Conservation (phyloP, 2,888 invertebrate species). For the Cerceris ruficornis region DNA sequence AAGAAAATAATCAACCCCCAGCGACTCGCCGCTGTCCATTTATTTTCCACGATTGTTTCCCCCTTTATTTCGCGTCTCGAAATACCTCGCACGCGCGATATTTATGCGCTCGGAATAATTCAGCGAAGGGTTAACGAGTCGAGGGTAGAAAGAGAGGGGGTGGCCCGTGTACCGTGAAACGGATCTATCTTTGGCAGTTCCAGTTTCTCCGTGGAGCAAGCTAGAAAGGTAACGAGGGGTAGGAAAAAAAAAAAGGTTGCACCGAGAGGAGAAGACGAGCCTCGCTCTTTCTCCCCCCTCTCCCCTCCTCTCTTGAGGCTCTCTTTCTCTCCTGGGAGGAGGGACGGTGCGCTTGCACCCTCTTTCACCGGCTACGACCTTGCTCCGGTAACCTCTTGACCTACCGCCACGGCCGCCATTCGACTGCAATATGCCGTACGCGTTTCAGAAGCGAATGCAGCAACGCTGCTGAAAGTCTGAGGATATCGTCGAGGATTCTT, state of each 20-base stretch:
- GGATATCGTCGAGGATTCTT: not conserved
- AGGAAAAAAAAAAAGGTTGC: conserved; percentile 19
- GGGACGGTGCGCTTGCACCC: conserved; percentile 53
- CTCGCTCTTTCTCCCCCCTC: conserved; percentile 5
- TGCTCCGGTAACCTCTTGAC: conserved; percentile 71
- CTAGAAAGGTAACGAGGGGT: conserved; percentile 27
- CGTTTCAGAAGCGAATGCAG: conserved; percentile 57
- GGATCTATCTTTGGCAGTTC: conserved; percentile 52
- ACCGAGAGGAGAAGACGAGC: conserved; percentile 37
- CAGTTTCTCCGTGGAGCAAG: conserved; percentile 34
- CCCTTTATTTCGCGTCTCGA: not conserved
- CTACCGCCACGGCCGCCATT: conserved; percentile 53
- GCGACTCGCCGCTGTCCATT: no score
- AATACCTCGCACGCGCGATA: not conserved
- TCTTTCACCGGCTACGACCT: conserved; percentile 57
- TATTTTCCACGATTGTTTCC: no score
- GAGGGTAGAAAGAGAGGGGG: not conserved
- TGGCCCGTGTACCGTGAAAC: conserved; percentile 25
- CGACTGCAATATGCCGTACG: conserved; percentile 50
- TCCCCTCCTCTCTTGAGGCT: not conserved
- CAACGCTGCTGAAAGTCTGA: not conserved
- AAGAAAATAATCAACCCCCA: no score
- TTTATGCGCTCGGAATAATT: no score
- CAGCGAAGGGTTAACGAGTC: no score
- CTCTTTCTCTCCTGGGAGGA: conserved; percentile 26